phyloP scores from a whole-genome alignment of 2,113 vertebrate genomes.

The Channa argus region DNA sequence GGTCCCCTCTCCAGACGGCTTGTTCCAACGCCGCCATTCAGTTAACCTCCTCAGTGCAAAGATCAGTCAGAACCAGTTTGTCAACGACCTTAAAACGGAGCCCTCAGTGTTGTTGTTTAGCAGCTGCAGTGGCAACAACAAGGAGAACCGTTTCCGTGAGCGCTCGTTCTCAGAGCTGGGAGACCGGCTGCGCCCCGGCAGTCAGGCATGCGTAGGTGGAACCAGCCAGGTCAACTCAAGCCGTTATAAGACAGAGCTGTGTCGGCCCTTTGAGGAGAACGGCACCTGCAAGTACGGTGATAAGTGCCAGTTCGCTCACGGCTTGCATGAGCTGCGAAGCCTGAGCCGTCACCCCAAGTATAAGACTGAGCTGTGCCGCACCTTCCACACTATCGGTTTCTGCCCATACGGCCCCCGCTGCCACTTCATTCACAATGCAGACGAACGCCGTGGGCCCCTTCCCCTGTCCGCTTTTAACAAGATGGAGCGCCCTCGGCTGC shows the following conservation, averaged over 20 bases:
- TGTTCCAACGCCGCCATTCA: constrained; percentile 87
- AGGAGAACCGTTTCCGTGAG: constrained; percentile 87
- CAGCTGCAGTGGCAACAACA: constrained; percentile 22
- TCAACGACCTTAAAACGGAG: constrained; percentile 84
- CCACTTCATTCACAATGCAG: constrained; percentile 76
- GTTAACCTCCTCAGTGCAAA: constrained; percentile 86
- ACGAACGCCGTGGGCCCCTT: constrained; percentile 87
- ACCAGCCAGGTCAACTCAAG: constrained; percentile 89
- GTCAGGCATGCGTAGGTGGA: constrained; percentile 1
- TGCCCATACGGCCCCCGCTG: constrained; percentile 89
- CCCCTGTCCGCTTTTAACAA: constrained; percentile 69
- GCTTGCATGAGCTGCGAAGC: constrained; percentile 90
- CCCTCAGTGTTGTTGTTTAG: constrained; percentile 50
- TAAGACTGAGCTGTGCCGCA: constrained; percentile 94
- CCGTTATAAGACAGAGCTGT: constrained; percentile 93
- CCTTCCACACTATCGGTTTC: constrained; percentile 93
- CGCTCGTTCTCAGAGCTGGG: constrained; percentile 89
- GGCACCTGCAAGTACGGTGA: constrained; percentile 92
- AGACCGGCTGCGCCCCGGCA: constrained; percentile 69
- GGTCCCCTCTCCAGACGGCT: constrained; percentile 80
- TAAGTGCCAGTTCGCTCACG: constrained; percentile 94
- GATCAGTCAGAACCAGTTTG: constrained; percentile 86
- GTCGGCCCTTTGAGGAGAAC: constrained; percentile 91
- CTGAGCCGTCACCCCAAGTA: constrained; percentile 93
- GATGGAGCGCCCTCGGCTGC: constrained; percentile 86